Evolutionary conservation across 1,140 invertebrate species (phyloP).

Genomic region (Bombus waltoni): DNA sequence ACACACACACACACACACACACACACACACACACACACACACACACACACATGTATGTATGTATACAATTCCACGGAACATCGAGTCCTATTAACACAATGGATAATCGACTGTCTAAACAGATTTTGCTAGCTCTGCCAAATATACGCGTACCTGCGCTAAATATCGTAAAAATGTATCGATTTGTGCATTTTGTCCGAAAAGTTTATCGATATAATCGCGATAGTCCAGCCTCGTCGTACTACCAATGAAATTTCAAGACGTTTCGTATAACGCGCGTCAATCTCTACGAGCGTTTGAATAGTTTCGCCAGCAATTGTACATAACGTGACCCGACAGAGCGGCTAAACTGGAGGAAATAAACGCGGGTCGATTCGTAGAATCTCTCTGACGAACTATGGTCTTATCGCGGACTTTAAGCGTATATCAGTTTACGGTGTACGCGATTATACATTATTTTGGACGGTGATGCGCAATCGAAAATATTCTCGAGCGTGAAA

Average conservation of each 20-base stretch:
- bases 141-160: too few species aligned
- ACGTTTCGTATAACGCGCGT: not conserved
- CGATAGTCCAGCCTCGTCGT: not conserved
- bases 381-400: not conserved
- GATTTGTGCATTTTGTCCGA: too few species aligned
- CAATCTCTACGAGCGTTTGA: not conserved
- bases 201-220: not conserved
- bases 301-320: not conserved
- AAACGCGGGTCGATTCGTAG: not conserved
- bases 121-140: too few species aligned
- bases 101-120: too few species aligned
- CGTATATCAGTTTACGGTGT: not conserved
- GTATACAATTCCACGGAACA: too few species aligned
- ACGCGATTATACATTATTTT: not conserved
- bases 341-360: not conserved
- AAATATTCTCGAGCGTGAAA: not conserved
- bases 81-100: too few species aligned
- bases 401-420: not conserved
- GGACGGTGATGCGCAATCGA: not conserved
- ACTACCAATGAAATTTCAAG: not conserved
- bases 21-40: too few species aligned
- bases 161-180: too few species aligned
- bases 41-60: too few species aligned
- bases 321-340: not conserved
- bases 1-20: too few species aligned